phyloP scores from a whole-genome alignment of 1,140 invertebrate genomes.

The Leptinotarsa lineolata region DNA sequence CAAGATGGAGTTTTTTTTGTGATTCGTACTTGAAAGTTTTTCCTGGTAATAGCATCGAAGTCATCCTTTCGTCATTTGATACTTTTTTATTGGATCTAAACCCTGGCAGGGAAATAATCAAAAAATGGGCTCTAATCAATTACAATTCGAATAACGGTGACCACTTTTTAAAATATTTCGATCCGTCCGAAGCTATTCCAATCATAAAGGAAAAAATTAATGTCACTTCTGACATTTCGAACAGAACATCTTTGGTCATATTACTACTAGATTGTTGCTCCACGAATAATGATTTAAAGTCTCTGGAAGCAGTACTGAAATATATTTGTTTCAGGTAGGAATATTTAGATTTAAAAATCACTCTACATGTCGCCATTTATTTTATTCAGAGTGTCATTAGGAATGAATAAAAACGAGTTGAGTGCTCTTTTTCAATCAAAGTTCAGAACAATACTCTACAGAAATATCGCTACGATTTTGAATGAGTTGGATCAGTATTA shows the following conservation, averaged over 20 bases:
- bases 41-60: background rate
- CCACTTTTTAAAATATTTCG: constrained; percentile 23
- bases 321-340: constrained; percentile 29
- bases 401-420: constrained; percentile 3
- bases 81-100: background rate
- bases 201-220: constrained; percentile 32
- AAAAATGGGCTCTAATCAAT: constrained; percentile 21
- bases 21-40: background rate
- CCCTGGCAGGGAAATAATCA: constrained; percentile 8
- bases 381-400: too few relatives aligned
- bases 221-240: constrained; percentile 23
- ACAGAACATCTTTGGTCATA: constrained; percentile 15
- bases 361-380: background rate
- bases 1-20: constrained; percentile 16
- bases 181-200: constrained; percentile 23
- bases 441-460: background rate
- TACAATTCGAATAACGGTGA: constrained; percentile 24
- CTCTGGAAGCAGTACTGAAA: constrained; percentile 28
- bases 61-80: background rate
- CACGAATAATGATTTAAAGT: constrained; percentile 25
- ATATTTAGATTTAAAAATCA: background rate
- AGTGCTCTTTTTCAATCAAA: background rate
- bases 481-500: too few relatives aligned
- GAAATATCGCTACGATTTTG: background rate
- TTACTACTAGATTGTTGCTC: constrained; percentile 20